These are phyloP conservation scores for Edolisoma coerulescens DNA, from an alignment of 2,113 vertebrate species.

Conservation along the genomic window DNA sequence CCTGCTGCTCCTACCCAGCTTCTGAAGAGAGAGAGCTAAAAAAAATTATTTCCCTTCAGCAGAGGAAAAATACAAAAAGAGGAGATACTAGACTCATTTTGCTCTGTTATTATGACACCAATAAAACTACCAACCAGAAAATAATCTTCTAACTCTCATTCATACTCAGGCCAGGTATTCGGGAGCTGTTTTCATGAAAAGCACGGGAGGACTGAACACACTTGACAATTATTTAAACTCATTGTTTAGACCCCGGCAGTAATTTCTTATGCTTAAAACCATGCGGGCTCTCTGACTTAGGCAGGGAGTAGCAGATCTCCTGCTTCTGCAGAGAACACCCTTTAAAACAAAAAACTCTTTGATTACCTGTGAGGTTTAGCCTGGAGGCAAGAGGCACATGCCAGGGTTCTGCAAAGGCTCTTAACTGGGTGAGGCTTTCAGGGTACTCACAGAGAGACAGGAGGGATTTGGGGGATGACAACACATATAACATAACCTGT, in stretches of 20 bases:
- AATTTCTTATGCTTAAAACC: background rate
- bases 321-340: background rate
- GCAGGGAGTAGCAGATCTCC: background rate
- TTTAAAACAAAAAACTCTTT: background rate
- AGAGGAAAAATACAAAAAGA: background rate
- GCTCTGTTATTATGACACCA: background rate
- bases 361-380: background rate
- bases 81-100: background rate
- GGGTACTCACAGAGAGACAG: background rate
- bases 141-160: background rate
- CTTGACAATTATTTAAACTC: background rate
- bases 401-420: background rate
- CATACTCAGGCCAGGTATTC: background rate
- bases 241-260: background rate
- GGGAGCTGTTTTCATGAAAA: background rate
- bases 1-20: background rate
- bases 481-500: background rate
- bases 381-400: background rate
- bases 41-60: background rate
- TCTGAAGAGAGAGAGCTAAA: background rate
- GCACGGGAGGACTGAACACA: background rate
- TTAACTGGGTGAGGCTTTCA: background rate
- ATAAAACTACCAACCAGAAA: background rate
- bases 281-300: background rate
- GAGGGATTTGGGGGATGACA: background rate